These are phyloP conservation scores for Agraylea sexmaculata DNA, from an alignment of 1,140 invertebrate genomes.

Conservation along the genomic window DNA sequence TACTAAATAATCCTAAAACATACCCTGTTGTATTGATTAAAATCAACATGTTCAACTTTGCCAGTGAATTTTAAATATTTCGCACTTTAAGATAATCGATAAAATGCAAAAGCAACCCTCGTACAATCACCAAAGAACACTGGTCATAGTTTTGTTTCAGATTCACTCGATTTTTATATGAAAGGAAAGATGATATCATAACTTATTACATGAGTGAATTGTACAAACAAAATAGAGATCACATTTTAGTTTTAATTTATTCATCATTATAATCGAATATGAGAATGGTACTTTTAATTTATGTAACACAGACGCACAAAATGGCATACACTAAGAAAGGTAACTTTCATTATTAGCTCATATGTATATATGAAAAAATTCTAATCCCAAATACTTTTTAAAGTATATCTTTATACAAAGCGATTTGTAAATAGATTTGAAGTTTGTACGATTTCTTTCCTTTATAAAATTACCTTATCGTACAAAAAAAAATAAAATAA, in stretches of 20 bases:
- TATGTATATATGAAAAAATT: no score
- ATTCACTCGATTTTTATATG: constrained; percentile 6
- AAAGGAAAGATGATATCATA: neutral
- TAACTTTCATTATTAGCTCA: no score
- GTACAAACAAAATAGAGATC: neutral
- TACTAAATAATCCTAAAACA: constrained; percentile 17
- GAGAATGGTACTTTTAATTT: no score
- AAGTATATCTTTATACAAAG: no score
- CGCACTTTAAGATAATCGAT: neutral
- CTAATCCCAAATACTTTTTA: no score
- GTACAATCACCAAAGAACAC: neutral
- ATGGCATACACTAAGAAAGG: no score
- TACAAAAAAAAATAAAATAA: neutral
- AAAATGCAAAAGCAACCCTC: no score
- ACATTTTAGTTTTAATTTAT: no score
- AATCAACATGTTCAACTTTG: constrained; percentile 14
- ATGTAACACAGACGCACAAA: no score
- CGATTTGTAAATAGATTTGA: no score
- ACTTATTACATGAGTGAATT: neutral
- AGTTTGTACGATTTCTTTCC: no score
- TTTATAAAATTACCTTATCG: neutral
- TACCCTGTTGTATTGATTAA: constrained; percentile 22
- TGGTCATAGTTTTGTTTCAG: neutral
- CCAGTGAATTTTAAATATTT: constrained; percentile 1
- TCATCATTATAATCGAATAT: no score